Percentiles rank a stretch among this genome's conserved stretches.
These are phyloP conservation scores for Esox lucius DNA, from an alignment of 2,797 vertebrate genomes.

Conservation along the genomic window DNA sequence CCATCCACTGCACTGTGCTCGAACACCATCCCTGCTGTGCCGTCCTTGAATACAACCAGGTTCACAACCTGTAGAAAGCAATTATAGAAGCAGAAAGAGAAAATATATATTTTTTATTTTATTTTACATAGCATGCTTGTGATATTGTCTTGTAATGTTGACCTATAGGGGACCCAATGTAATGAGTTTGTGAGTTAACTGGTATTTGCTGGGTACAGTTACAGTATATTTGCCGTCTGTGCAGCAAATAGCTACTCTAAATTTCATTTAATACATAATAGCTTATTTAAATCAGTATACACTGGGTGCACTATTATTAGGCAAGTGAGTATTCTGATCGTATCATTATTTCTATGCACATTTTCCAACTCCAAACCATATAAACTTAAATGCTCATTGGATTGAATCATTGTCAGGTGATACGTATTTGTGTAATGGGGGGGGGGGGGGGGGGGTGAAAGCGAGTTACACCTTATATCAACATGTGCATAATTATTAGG, in stretches of 20 bases:
- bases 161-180: background rate
- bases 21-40: slow-evolving; percentile 75
- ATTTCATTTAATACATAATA: background rate
- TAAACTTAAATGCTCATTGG: no score
- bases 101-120: background rate
- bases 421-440: no score
- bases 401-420: no score
- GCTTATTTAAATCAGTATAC: background rate
- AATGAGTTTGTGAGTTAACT: background rate
- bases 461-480: no score
- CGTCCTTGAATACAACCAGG: slow-evolving; percentile 75
- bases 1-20: slow-evolving; percentile 79
- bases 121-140: background rate
- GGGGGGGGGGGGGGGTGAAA: no score
- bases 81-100: background rate
- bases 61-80: slow-evolving; percentile 68
- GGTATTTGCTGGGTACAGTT: background rate
- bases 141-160: background rate
- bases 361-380: no score
- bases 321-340: no score
- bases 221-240: background rate
- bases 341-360: no score
- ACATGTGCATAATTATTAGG: no score
- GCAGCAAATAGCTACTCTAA: no score
- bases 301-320: no score